Evolutionary conservation across 2,888 invertebrate genomes (phyloP).

Genomic region (Notodonta dromedarius): DNA sequence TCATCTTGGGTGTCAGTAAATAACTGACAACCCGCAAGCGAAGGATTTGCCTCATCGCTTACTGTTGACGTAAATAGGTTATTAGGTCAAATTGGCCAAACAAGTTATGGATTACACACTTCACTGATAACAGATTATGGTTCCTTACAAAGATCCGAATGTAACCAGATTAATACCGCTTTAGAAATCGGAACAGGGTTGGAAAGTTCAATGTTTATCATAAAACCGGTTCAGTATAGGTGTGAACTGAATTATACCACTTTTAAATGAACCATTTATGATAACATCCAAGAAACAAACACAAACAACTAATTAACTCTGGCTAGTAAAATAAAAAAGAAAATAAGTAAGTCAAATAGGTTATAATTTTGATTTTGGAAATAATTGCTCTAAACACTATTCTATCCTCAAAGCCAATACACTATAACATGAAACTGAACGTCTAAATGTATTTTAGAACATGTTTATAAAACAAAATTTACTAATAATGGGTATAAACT

Average conservation of each 20-base stretch:
- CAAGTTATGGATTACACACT: constrained; percentile 27
- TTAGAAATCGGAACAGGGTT: constrained; percentile 28
- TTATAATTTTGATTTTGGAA: background rate
- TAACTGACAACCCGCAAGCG: constrained; percentile 75
- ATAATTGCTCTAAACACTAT: background rate
- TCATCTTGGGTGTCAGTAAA: constrained; percentile 76
- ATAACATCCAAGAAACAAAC: background rate
- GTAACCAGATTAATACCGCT: constrained; percentile 27
- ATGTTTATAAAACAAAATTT: constrained; percentile 9
- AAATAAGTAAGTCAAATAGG: background rate
- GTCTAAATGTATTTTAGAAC: background rate
- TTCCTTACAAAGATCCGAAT: constrained; percentile 17
- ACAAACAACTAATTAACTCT: background rate
- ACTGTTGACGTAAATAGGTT: constrained; percentile 79
- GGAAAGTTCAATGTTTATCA: constrained; percentile 30
- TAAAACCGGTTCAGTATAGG: constrained; percentile 13
- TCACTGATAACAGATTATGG: constrained; percentile 29
- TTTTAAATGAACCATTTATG: constrained; percentile 1
- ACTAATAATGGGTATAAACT: constrained; percentile 30
- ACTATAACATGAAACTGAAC: background rate
- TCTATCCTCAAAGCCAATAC: background rate
- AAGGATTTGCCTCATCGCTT: constrained; percentile 80
- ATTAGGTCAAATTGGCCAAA: constrained; percentile 64
- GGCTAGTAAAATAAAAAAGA: constrained; percentile 1
- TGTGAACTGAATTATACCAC: constrained; percentile 25